A percentile compares a stretch with the other conserved stretches of the same genome.
Conservation (phyloP, 2,797 vertebrate genomes). For the Hozukius guyotensis region DNA sequence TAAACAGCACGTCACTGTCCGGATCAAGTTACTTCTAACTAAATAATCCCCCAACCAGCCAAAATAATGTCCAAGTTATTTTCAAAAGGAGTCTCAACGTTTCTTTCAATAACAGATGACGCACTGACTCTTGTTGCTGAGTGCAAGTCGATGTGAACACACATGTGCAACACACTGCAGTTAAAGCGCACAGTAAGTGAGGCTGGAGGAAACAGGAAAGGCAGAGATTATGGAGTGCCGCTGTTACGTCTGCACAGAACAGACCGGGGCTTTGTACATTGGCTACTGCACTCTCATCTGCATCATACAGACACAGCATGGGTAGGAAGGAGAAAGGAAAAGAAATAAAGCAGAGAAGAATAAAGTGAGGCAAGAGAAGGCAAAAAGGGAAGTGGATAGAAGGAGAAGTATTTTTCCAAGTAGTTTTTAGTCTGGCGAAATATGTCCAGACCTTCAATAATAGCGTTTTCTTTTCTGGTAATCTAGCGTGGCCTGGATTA, state of each 20-base stretch:
- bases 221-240: conserved; percentile 65
- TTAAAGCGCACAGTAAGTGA: conserved; percentile 59
- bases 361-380: conserved; percentile 29
- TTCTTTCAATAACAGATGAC: conserved; percentile 23
- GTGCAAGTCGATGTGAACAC: neutral
- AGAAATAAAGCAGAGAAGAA: conserved; percentile 12
- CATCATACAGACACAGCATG: conserved; percentile 41
- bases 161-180: conserved; percentile 42
- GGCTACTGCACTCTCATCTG: conserved; percentile 46
- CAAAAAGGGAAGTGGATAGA: conserved; percentile 41
- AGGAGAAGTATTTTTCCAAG: conserved; percentile 62
- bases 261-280: conserved; percentile 66
- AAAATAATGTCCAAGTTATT: neutral
- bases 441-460: conserved; percentile 53
- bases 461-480: conserved; percentile 67
- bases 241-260: conserved; percentile 61
- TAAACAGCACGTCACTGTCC: neutral
- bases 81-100: conserved; percentile 1
- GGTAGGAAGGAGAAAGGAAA: conserved; percentile 7
- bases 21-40: neutral
- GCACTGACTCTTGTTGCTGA: conserved; percentile 3
- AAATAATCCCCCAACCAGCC: neutral
- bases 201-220: conserved; percentile 59
- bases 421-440: neutral
- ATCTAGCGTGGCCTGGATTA: conserved; percentile 59